These are phyloP conservation scores for Odiellus spinosus DNA, from an alignment of 2,888 invertebrate genomes.

Conservation along the genomic window DNA sequence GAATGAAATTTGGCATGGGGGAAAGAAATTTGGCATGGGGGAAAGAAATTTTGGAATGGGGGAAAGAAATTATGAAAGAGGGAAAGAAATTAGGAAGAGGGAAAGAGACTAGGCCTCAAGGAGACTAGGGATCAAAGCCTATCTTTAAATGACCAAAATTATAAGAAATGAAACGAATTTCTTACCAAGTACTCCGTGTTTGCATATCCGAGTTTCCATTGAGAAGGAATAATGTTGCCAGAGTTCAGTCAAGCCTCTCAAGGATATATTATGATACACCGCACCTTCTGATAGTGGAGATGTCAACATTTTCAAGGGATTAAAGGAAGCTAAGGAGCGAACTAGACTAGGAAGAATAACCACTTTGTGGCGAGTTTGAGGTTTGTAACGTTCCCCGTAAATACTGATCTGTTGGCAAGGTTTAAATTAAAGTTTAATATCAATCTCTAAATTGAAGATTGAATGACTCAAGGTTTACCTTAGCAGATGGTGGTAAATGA, in stretches of 20 bases:
- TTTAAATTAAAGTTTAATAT: neutral
- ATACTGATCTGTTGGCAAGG: neutral
- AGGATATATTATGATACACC: neutral
- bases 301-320: neutral
- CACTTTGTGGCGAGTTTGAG: neutral
- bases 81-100: no score
- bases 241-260: neutral
- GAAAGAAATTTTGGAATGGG: no score
- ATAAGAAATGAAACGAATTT: no score
- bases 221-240: slow-evolving; percentile 5
- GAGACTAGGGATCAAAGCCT: no score
- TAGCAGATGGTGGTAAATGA: slow-evolving; percentile 6
- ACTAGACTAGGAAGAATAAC: neutral
- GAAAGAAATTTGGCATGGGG: no score
- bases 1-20: no score
- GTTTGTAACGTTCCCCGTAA: slow-evolving; percentile 1
- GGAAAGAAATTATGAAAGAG: no score
- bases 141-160: no score
- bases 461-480: neutral
- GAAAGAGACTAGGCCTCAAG: no score
- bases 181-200: slow-evolving; percentile 13
- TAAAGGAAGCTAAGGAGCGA: neutral
- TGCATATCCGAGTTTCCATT: slow-evolving; percentile 12
- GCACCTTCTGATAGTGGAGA: slow-evolving; percentile 2
- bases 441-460: neutral